Conservation (phyloP, 1,140 invertebrate genomes). For the Galleria mellonella region DNA sequence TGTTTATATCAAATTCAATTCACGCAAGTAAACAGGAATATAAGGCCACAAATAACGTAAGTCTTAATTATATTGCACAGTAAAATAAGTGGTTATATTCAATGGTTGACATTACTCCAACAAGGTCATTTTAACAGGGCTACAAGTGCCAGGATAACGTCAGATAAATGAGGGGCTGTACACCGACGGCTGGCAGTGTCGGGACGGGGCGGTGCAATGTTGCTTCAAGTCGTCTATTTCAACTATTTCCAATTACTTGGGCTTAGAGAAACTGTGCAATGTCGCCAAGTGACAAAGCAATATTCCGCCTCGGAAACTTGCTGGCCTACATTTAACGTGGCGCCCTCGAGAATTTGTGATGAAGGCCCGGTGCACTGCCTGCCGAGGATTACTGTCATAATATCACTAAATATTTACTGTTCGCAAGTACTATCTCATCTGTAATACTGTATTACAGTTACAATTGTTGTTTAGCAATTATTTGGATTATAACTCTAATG, state of each 20-base stretch:
- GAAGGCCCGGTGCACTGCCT: conserved; percentile 46
- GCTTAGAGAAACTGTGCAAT: conserved; percentile 58
- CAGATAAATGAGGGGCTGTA: neutral
- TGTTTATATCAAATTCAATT: too few species aligned
- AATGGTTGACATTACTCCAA: too few species aligned
- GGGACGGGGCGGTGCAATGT: conserved; percentile 14
- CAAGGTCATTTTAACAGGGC: too few species aligned
- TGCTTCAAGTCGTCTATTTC: conserved; percentile 51
- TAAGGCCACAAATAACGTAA: too few species aligned
- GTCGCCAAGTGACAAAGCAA: conserved; percentile 71
- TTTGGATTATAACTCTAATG: too few species aligned
- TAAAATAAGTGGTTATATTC: too few species aligned
- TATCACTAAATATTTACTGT: conserved; percentile 44
- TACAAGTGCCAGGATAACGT: neutral
- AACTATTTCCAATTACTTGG: conserved; percentile 72
- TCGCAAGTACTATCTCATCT: neutral
- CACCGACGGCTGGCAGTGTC: conserved; percentile 12
- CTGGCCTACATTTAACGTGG: conserved; percentile 63
- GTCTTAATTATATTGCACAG: too few species aligned
- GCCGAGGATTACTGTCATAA: conserved; percentile 47
- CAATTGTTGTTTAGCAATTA: too few species aligned
- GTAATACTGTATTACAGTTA: neutral
- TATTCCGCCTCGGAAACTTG: conserved; percentile 60
- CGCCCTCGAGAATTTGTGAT: conserved; percentile 62
- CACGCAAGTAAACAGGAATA: too few species aligned